Evolutionary conservation across 2,888 invertebrate genomes (phyloP).

Genomic region (Lordiphosa andalusiaca): DNA sequence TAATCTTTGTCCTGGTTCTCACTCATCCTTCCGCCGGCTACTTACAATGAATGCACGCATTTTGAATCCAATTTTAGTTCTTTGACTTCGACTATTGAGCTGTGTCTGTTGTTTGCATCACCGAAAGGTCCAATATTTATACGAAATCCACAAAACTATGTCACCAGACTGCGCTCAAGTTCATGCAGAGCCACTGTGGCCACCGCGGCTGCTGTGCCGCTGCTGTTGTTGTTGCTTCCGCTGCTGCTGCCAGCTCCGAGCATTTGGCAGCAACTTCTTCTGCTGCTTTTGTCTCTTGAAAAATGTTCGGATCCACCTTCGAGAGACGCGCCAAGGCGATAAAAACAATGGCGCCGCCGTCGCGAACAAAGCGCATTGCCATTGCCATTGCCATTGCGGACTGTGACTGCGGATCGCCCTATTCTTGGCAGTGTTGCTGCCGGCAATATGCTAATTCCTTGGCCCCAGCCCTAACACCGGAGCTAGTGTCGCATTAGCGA

Average conservation of each 20-base stretch:
- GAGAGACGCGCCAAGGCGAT: constrained; percentile 40
- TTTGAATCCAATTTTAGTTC: constrained; percentile 56
- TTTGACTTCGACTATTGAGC: constrained; percentile 62
- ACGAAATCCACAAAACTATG: constrained; percentile 62
- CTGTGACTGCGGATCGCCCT: constrained; percentile 29
- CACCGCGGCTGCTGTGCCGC: constrained; percentile 18
- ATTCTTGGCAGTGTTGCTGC: constrained; percentile 62
- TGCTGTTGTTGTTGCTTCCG: constrained; percentile 16
- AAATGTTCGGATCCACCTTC: constrained; percentile 56
- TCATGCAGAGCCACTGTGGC: constrained; percentile 58
- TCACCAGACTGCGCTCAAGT: constrained; percentile 71
- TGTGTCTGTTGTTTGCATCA: constrained; percentile 58
- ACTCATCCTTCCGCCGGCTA: constrained; percentile 27
- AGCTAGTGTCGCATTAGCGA: constrained; percentile 24
- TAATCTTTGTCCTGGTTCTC: constrained; percentile 37
- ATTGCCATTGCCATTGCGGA: constrained; percentile 15
- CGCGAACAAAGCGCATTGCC: constrained; percentile 51
- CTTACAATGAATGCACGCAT: constrained; percentile 75
- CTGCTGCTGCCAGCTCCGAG: constrained; percentile 23
- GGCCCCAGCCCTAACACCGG: constrained; percentile 31
- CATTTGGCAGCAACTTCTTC: constrained; percentile 62
- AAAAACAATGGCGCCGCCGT: constrained; percentile 61
- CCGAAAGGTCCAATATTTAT: constrained; percentile 64
- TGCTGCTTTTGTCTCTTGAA: constrained; percentile 64
- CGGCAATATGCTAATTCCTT: constrained; percentile 55